Evolutionary conservation across 2,113 vertebrate species (phyloP).

Genomic region (Lamprotornis superbus): DNA sequence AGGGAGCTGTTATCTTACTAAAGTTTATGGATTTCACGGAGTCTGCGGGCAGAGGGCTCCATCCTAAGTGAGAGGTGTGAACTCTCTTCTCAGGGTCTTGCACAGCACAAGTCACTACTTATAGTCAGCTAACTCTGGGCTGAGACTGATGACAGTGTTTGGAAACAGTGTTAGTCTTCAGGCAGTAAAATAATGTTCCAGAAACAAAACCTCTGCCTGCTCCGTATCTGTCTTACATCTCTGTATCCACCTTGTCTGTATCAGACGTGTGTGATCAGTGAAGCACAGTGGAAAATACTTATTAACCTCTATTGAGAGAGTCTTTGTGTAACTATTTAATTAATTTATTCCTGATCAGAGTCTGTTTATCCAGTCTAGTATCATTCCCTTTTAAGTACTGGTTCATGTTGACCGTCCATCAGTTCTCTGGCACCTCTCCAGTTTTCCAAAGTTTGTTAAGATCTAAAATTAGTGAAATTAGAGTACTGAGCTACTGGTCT

Average conservation of each 20-base stretch:
- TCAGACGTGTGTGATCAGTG: background rate
- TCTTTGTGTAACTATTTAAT: background rate
- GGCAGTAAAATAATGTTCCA: background rate
- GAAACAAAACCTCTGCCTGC: background rate
- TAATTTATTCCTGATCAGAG: background rate
- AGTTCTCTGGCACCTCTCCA: background rate
- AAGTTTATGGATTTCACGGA: background rate
- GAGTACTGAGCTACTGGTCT: background rate
- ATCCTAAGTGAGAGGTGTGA: background rate
- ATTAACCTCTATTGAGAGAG: background rate
- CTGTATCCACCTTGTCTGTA: background rate
- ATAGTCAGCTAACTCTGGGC: background rate
- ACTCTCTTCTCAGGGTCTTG: rapidly evolving
- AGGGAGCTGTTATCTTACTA: background rate
- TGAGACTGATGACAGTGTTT: background rate
- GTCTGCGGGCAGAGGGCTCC: background rate
- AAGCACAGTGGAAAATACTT: background rate
- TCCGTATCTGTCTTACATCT: background rate
- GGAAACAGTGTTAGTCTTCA: background rate
- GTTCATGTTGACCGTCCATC: background rate
- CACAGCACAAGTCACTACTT: background rate
- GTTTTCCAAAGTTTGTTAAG: background rate
- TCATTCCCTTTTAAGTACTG: background rate
- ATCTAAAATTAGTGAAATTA: background rate
- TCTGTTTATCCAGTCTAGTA: background rate